These are phyloP conservation scores for Scarus forsteni DNA, from an alignment of 2,797 vertebrate species.

Conservation along the genomic window DNA sequence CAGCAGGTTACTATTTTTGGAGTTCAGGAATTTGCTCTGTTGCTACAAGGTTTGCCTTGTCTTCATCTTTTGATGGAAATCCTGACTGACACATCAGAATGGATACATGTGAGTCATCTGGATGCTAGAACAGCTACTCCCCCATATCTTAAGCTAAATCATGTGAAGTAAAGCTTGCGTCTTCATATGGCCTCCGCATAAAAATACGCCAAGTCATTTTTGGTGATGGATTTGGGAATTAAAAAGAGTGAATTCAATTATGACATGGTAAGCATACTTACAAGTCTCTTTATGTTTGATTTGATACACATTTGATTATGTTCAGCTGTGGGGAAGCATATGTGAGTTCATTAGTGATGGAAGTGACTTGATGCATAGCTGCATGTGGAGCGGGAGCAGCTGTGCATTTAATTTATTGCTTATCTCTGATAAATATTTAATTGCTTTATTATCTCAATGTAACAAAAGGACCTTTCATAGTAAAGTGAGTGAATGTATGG, in stretches of 20 bases:
- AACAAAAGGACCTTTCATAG: not conserved
- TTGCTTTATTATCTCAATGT: constrained; percentile 1
- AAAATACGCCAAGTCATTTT: not conserved
- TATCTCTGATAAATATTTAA: constrained; percentile 28
- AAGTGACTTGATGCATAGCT: not conserved
- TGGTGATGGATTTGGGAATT: not conserved
- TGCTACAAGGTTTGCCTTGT: not conserved
- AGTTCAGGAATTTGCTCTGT: not conserved
- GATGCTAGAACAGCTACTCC: not conserved
- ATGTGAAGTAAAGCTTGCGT: not conserved
- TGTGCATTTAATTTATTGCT: constrained; percentile 29
- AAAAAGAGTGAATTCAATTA: not conserved
- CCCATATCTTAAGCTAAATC: not conserved
- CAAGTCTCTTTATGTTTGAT: not conserved
- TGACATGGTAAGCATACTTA: not conserved
- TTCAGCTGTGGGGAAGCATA: not conserved
- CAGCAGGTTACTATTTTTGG: not conserved
- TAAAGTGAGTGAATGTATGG: not conserved
- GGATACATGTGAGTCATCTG: constrained; percentile 10
- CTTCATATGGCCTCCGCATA: not conserved
- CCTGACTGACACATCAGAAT: constrained; percentile 14
- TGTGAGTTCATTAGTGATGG: not conserved
- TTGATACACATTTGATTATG: constrained; percentile 3
- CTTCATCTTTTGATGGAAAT: not conserved
- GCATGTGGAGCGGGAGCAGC: constrained; percentile 6